Evolutionary conservation across 2,888 invertebrate genomes (phyloP).

Genomic region (Aporophyla lueneburgensis): DNA sequence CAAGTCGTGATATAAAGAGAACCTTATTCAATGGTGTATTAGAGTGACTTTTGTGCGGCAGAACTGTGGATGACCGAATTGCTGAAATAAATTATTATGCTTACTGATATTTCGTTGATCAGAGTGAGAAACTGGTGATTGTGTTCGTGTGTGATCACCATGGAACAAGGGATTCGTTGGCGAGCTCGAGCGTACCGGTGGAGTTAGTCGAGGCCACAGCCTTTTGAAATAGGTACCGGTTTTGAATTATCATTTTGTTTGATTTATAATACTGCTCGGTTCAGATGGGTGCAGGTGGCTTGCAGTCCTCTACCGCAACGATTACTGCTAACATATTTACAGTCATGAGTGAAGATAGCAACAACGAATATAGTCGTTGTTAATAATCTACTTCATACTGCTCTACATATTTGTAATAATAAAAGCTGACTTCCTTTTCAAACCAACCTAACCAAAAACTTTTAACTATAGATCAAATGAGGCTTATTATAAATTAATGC

Average conservation of each 20-base stretch:
- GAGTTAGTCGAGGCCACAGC: slow-evolving; percentile 86
- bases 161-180: slow-evolving; percentile 85
- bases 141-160: slow-evolving; percentile 75
- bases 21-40: slow-evolving; percentile 77
- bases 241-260: slow-evolving; percentile 90
- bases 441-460: neutral
- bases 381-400: slow-evolving; percentile 15
- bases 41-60: slow-evolving; percentile 77
- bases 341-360: slow-evolving; percentile 50
- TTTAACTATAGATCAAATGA: neutral
- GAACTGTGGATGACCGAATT: slow-evolving; percentile 75
- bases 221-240: slow-evolving; percentile 90
- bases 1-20: slow-evolving; percentile 74
- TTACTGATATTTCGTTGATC: slow-evolving; percentile 79
- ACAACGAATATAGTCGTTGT: slow-evolving; percentile 28
- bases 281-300: slow-evolving; percentile 78
- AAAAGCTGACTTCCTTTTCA: neutral
- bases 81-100: slow-evolving; percentile 76
- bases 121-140: slow-evolving; percentile 71
- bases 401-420: slow-evolving; percentile 21
- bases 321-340: slow-evolving; percentile 55
- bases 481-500: neutral
- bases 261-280: slow-evolving; percentile 84
- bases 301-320: slow-evolving; percentile 69
- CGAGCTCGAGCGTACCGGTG: slow-evolving; percentile 81